Evolutionary conservation across 1,140 invertebrate species (phyloP).

Genomic region (Oryzaephilus surinamensis): DNA sequence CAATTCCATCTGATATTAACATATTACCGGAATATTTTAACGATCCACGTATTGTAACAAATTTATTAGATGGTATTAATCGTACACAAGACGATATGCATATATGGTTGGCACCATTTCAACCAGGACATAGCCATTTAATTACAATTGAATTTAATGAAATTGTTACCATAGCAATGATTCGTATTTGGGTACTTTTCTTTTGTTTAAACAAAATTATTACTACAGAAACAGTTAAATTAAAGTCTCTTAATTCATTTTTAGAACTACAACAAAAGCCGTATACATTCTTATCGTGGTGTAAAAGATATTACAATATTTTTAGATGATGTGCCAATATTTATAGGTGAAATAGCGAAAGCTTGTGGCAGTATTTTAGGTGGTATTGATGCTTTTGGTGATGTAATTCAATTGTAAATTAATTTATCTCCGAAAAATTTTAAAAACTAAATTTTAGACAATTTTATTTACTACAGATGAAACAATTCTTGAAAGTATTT

Average conservation of each 20-base stretch:
- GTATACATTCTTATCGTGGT: conserved; percentile 69
- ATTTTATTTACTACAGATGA: conserved; percentile 73
- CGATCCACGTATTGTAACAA: conserved; percentile 49
- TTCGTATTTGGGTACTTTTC: conserved; percentile 66
- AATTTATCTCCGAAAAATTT: conserved; percentile 2
- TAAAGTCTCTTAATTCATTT: conserved; percentile 3
- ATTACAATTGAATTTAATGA: conserved; percentile 50
- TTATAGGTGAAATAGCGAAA: conserved; percentile 69
- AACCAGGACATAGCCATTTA: conserved; percentile 43
- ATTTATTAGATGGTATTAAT: conserved; percentile 60
- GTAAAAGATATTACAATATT: conserved; percentile 58
- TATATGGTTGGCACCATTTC: conserved; percentile 61
- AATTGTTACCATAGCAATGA: conserved; percentile 50
- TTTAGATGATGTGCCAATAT: conserved; percentile 57
- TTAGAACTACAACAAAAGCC: conserved; percentile 79
- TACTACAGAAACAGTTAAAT: conserved; percentile 1
- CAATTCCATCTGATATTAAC: conserved; percentile 50
- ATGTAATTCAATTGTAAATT: conserved; percentile 47
- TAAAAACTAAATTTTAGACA: conserved; percentile 47
- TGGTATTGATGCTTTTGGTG: conserved; percentile 60
- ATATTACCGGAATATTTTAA: conserved; percentile 46
- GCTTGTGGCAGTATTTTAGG: conserved; percentile 62
- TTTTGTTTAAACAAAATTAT: background rate
- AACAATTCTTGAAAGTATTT: conserved; percentile 59
- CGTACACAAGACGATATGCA: conserved; percentile 65